A percentile compares a stretch with the other conserved stretches of the same genome.
These are phyloP conservation scores for Larimichthys crocea DNA, from an alignment of 2,113 vertebrate species.

Conservation along the genomic window DNA sequence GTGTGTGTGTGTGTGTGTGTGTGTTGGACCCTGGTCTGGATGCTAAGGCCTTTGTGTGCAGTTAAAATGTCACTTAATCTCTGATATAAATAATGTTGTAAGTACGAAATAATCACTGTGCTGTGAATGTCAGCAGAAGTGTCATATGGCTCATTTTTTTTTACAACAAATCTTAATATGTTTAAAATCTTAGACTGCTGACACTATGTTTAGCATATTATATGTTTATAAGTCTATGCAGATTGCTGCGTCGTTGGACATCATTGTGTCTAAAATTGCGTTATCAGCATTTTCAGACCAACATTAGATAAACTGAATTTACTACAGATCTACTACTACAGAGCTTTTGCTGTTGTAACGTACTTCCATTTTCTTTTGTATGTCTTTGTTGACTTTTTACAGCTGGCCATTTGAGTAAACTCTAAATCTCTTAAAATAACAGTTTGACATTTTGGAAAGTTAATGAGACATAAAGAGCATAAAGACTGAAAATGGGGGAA, in stretches of 20 bases:
- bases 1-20: not conserved
- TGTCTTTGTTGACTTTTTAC: not conserved
- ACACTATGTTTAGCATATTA: not conserved
- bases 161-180: not conserved
- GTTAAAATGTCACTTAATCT: constrained; percentile 4
- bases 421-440: not conserved
- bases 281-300: not conserved
- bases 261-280: too few relatives aligned
- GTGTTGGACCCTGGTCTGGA: constrained; percentile 16
- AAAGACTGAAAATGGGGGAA: too few relatives aligned
- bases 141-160: not conserved
- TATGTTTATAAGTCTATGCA: not conserved
- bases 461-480: too few relatives aligned
- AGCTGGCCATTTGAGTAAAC: not conserved
- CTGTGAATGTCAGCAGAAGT: not conserved
- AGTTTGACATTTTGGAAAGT: not conserved
- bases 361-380: not conserved
- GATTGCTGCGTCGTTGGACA: not conserved
- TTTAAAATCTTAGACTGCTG: not conserved
- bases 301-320: not conserved
- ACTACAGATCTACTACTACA: too few relatives aligned
- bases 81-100: not conserved
- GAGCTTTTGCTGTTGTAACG: not conserved
- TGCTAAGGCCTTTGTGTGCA: not conserved
- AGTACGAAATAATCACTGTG: not conserved